A percentile compares a stretch with the other conserved stretches of the same genome.
These are phyloP conservation scores for Geococcyx californianus DNA, from an alignment of 2,113 vertebrate genomes.

Conservation along the genomic window DNA sequence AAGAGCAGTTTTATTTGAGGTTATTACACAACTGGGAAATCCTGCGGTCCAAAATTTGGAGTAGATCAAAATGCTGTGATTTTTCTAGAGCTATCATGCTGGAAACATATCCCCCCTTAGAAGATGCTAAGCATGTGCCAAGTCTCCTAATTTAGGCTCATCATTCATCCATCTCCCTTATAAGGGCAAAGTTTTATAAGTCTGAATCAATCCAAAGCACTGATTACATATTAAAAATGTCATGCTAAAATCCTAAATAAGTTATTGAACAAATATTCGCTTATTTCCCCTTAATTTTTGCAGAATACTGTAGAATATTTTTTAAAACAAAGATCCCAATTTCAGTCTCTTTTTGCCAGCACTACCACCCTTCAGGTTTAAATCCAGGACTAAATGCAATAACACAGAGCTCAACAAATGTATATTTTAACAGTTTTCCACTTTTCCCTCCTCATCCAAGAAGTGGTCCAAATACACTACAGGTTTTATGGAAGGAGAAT, in stretches of 20 bases:
- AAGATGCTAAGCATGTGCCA: background rate
- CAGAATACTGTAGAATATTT: background rate
- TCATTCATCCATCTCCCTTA: slow-evolving; percentile 9
- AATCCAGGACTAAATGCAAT: background rate
- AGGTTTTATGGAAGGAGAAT: background rate
- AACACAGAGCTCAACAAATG: background rate
- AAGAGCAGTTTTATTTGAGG: background rate
- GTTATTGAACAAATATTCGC: background rate
- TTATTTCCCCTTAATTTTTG: background rate
- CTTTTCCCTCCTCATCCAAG: background rate
- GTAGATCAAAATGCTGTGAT: background rate
- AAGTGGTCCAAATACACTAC: background rate
- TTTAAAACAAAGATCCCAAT: background rate
- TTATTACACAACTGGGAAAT: background rate
- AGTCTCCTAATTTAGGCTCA: background rate
- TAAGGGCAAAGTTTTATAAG: slow-evolving; percentile 19
- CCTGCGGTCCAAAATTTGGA: background rate
- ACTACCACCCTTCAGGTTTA: background rate
- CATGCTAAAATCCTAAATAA: background rate
- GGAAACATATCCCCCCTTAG: background rate
- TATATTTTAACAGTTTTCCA: background rate
- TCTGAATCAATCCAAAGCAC: background rate
- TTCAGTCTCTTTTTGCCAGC: background rate
- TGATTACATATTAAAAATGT: background rate
- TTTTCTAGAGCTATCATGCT: slow-evolving; percentile 15